Evolutionary conservation across 2,113 vertebrate species (phyloP).

Genomic region (Xiphorhynchus elegans): DNA sequence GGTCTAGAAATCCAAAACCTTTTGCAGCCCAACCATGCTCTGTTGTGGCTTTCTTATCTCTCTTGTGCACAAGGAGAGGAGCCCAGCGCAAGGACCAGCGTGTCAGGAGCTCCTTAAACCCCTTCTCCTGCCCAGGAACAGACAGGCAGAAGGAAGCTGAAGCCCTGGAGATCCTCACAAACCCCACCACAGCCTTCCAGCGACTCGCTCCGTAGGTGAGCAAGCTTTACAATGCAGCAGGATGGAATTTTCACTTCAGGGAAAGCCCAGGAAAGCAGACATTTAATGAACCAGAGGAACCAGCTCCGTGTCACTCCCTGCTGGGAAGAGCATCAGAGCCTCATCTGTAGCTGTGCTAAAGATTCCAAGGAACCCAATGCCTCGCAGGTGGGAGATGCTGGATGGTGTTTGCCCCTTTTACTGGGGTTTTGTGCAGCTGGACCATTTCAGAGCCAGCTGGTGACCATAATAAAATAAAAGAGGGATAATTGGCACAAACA

Average conservation of each 20-base stretch:
- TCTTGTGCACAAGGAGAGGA: background rate
- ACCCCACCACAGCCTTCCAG: background rate
- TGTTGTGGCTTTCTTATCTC: background rate
- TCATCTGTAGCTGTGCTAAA: background rate
- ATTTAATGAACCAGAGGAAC: background rate
- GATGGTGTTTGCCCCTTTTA: background rate
- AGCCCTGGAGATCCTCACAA: background rate
- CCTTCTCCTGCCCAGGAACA: background rate
- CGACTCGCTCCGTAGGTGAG: rapidly evolving
- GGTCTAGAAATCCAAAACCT: background rate
- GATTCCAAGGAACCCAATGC: background rate
- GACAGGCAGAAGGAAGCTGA: background rate
- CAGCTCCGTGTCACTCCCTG: background rate
- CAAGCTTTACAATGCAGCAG: rapidly evolving
- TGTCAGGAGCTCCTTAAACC: background rate
- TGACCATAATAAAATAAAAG: background rate
- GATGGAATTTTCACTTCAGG: background rate
- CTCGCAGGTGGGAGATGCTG: background rate
- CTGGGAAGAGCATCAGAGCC: background rate
- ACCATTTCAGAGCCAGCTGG: background rate
- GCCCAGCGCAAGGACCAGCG: background rate
- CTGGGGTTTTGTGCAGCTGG: background rate
- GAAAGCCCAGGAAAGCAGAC: background rate
- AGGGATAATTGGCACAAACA: background rate
- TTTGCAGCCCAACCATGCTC: rapidly evolving